A percentile compares a stretch with the other conserved stretches of the same genome.
These are phyloP conservation scores for Nezara viridula DNA, from an alignment of 2,888 invertebrate species.

Conservation along the genomic window DNA sequence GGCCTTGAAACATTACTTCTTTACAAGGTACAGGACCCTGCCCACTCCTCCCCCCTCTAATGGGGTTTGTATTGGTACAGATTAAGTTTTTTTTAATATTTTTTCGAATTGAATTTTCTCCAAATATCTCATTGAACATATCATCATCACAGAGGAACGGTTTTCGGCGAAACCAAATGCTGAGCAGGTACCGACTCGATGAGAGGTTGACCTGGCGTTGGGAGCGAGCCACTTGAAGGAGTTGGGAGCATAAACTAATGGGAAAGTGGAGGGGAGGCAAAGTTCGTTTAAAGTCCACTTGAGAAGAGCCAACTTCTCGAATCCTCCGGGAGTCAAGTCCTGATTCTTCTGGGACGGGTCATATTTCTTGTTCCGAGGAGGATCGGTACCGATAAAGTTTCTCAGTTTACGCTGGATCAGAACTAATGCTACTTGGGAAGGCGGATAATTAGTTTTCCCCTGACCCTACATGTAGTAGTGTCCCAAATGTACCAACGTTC, in stretches of 20 bases:
- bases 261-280: not conserved
- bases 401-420: not conserved
- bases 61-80: no score
- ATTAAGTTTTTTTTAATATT: no score
- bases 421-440: not conserved
- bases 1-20: no score
- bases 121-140: no score
- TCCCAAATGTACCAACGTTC: not conserved
- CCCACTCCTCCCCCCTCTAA: no score
- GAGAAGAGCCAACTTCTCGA: constrained; percentile 17
- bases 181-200: not conserved
- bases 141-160: no score
- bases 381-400: not conserved
- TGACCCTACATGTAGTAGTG: not conserved
- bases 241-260: constrained; percentile 27
- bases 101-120: no score
- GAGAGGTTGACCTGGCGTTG: not conserved
- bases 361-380: not conserved
- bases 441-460: not conserved
- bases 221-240: not conserved
- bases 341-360: not conserved
- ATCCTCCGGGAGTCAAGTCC: not conserved
- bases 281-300: constrained; percentile 40
- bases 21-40: no score
- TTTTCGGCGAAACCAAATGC: no score